Conservation (phyloP, 2,888 invertebrate genomes). For the Eueremaeus valkanovi region DNA sequence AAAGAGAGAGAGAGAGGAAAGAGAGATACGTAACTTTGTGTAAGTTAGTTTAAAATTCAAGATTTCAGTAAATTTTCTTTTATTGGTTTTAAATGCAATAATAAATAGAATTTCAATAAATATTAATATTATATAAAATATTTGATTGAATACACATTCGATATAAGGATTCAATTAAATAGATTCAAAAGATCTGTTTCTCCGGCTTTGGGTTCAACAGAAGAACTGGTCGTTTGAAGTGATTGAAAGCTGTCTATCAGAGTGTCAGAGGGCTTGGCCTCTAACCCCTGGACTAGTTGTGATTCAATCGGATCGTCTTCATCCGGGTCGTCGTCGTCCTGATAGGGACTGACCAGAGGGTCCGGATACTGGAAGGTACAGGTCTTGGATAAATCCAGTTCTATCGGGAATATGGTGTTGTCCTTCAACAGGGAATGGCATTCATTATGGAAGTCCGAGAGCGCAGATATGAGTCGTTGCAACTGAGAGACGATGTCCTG, state of each 20-base stretch:
- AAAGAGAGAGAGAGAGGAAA: too few relatives aligned
- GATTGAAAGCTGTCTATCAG: slow-evolving; percentile 5
- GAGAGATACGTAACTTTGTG: too few relatives aligned
- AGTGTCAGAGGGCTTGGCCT: background rate
- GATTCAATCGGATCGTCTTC: slow-evolving; percentile 46
- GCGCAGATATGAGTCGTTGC: slow-evolving; percentile 74
- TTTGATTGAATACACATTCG: background rate
- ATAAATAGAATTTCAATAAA: background rate
- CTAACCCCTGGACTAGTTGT: slow-evolving; percentile 44
- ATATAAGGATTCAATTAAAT: background rate
- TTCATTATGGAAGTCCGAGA: slow-evolving; percentile 70
- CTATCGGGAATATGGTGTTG: slow-evolving; percentile 85
- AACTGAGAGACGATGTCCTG: slow-evolving; percentile 77
- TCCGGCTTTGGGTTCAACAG: background rate
- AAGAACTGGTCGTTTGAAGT: background rate
- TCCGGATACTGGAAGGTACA: slow-evolving; percentile 70
- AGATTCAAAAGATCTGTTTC: slow-evolving; percentile 25
- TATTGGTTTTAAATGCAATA: too few relatives aligned
- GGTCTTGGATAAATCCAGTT: slow-evolving; percentile 85
- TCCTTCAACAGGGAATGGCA: slow-evolving; percentile 69
- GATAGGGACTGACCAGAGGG: slow-evolving; percentile 50
- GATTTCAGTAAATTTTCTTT: too few relatives aligned
- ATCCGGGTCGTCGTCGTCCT: slow-evolving; percentile 46
- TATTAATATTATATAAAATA: background rate
- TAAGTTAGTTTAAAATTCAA: too few relatives aligned